Base-by-base conservation (phyloP, 2,113 vertebrate species). In the Origma solitaria region DNA sequence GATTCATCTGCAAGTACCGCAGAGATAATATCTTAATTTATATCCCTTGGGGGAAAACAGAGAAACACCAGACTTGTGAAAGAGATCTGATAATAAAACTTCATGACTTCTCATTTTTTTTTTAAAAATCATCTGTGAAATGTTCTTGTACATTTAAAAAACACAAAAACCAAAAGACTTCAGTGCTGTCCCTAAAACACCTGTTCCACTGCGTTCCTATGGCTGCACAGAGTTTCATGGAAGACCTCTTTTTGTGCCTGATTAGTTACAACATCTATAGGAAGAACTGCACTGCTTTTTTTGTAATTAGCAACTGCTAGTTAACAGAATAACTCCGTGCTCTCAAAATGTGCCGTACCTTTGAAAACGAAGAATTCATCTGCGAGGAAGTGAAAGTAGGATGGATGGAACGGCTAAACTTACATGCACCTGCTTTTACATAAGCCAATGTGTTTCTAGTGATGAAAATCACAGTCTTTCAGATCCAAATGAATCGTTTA, bases 11-110 rank as follows among this genome's bases (percentile, higher is more conserved):
- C 0, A 6, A 58, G 13, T 61, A 44, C 79, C 92, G 86, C 69
- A 92, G 60, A 65, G 56, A 78, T 91, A 88, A 82, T 56, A 21
- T 88, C 79, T 95, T 94, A 75, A 96, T 95, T 94, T 93, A 78
- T 88, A 30, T 54, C 58, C 95, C 87, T 44, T 40, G 54, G 47
- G 62, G 69, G 56, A 28, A 86, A 93, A 83, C 42, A 94, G 60
- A 92, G 30, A 73, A 94, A 91, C 57, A 81, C 25, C 64, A 92
- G 60, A n/a, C 31, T 80, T 69, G 42, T 57, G 81, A 88, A 82
- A 86, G 82, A 56, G 60, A 86, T 60, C 58, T 81, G 79, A 91
- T 60, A 38, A 79, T 70, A 84, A 88, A 94, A 83, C 60, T 87
- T 83, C 69, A 71, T 35, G 53, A 62, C 6, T 95, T 95, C 21